Evolutionary conservation across 1,140 invertebrate species (phyloP).

Genomic region (Drosophila simulans): DNA sequence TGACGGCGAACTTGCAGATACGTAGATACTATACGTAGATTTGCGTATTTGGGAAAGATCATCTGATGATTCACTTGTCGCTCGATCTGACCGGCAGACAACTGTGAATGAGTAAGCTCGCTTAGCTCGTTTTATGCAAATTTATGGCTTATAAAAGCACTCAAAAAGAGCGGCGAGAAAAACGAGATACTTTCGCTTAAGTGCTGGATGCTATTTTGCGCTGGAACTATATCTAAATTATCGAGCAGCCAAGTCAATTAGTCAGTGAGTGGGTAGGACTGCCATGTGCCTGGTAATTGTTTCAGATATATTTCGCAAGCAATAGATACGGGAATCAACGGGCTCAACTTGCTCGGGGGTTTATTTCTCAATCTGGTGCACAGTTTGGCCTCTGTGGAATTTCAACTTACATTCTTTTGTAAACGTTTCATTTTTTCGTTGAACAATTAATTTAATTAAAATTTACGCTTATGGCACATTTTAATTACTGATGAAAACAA

Average conservation of each 20-base stretch:
- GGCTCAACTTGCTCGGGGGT: constrained; percentile 1
- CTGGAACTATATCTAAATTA: constrained; percentile 44
- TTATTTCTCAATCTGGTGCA: constrained; percentile 7
- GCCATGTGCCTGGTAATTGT: constrained; percentile 20
- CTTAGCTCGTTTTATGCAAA: constrained; percentile 62
- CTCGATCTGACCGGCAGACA: constrained; percentile 20
- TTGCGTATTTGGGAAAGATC: constrained; percentile 29
- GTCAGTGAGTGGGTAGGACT: constrained; percentile 36
- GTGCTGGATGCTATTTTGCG: constrained; percentile 26
- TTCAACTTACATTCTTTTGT: constrained; percentile 41
- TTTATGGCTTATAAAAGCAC: constrained; percentile 61
- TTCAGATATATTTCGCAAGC: constrained; percentile 2
- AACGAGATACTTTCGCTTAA: constrained; percentile 65
- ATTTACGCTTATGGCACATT: constrained; percentile 77
- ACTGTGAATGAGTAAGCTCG: constrained; percentile 54
- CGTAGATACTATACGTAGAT: constrained; percentile 23
- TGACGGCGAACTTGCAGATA: constrained; percentile 20
- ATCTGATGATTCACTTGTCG: constrained; percentile 62
- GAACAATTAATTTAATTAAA: constrained; percentile 74
- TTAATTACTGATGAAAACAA: constrained; percentile 60
- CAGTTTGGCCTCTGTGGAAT: constrained; percentile 22
- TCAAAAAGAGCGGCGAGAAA: constrained; percentile 20
- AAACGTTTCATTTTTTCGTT: constrained; percentile 30
- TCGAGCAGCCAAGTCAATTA: constrained; percentile 47
- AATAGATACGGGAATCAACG: constrained; percentile 7